Percentiles rank a stretch among this genome's conserved stretches.
These are phyloP conservation scores for Ectemnius cavifrons DNA, from an alignment of 2,888 invertebrate species.

Conservation along the genomic window DNA sequence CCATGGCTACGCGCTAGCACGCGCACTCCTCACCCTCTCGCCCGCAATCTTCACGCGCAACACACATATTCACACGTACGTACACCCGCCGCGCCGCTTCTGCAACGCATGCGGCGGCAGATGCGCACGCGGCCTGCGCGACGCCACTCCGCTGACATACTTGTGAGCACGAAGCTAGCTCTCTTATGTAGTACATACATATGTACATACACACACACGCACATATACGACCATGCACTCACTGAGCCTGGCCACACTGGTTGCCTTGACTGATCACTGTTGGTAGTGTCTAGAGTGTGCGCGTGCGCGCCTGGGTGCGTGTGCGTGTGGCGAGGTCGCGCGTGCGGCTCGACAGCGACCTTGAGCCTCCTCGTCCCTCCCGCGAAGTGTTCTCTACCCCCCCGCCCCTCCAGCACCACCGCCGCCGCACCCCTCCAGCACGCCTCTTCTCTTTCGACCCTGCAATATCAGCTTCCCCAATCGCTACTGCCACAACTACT, in stretches of 20 bases:
- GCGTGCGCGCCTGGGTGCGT: not conserved
- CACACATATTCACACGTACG: constrained; percentile 13
- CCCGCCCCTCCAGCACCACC: constrained; percentile 10
- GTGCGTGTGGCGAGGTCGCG: constrained; percentile 69
- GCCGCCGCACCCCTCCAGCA: constrained; percentile 24
- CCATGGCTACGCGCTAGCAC: constrained; percentile 25
- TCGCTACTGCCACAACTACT: constrained; percentile 48
- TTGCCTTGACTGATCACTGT: constrained; percentile 46
- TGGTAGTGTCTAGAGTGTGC: not conserved
- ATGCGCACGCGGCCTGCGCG: constrained; percentile 27
- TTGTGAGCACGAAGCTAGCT: too few species aligned
- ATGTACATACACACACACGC: too few species aligned
- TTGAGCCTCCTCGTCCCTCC: constrained; percentile 69
- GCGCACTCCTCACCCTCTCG: not conserved
- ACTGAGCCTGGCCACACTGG: constrained; percentile 43
- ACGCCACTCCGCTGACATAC: constrained; percentile 8
- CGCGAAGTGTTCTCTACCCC: constrained; percentile 42
- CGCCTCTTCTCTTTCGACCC: too few species aligned
- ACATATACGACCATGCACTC: constrained; percentile 15
- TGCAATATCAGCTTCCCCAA: constrained; percentile 53
- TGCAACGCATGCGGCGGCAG: constrained; percentile 8
- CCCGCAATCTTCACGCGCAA: constrained; percentile 17
- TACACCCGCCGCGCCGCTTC: not conserved
- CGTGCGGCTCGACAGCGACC: constrained; percentile 76
- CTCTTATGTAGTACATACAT: too few species aligned